Evolutionary conservation across 2,797 vertebrate species (phyloP), one percentile per base, ranked within the genome.

Genomic region (Oryzias sinensis): DNA sequence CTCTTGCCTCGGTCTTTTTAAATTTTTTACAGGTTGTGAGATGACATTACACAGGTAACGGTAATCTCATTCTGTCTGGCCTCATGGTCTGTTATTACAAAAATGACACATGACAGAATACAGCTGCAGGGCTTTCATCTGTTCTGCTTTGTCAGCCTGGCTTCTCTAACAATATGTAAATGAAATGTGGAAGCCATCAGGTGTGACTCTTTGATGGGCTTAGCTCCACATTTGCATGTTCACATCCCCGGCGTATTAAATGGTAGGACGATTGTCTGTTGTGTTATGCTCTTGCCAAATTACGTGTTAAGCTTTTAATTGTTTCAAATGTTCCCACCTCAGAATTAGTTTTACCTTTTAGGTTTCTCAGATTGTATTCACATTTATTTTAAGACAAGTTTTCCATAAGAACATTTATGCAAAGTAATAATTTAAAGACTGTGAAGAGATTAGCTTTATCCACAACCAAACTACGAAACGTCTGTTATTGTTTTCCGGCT

Each of bases 161-260:
- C 53, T 78, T 64, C 62, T 62, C 50, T 85, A 88, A 91, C 80
- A 62, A 77, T 70, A 89, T 89, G 86, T 70, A 85, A 90, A 90
- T 84, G 64, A 76, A 82, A 84, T 80, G 74, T 60, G 56, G 56
- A 68, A 65, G 73, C 79, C 80, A 81, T 85, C 78, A 71, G 76
- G 75, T 70, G 65, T 72, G 74, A 55, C 74, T 65, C 61, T 74
- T 52, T 53, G 65, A 74, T 65, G 61, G 67, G 69, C 69, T 76
- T 57, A 62, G 70, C 44, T 66, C 70, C 60, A 59, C 33, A 68
- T 86, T 81, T 76, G 76, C 71, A 78, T 73, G 74, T 83, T 87
- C 73, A 88, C 82, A 65, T 87, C 69, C 66, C 58, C 43, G 62
- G 63, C 74, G 63, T 69, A 63, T 76, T 70, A 65, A 66, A 68